Conservation (phyloP, 2,888 invertebrate species). For the Drosophila mimica region DNA sequence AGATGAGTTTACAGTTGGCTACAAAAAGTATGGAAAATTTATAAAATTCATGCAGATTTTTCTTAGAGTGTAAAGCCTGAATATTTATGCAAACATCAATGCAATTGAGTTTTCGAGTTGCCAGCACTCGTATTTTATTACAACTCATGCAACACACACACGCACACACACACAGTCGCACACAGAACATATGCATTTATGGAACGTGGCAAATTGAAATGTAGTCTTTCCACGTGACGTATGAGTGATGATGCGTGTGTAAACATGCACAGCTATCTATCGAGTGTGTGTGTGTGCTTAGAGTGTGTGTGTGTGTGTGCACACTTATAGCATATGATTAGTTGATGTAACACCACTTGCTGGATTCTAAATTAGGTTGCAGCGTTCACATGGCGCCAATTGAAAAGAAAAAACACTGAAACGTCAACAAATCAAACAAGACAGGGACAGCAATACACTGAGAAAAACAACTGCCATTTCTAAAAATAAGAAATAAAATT, state of each 20-base stretch:
- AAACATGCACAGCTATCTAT: slow-evolving; percentile 34
- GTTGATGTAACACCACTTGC: slow-evolving; percentile 68
- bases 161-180: slow-evolving; percentile 16
- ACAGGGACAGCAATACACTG: slow-evolving; percentile 13
- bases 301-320: slow-evolving; percentile 10
- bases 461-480: not conserved
- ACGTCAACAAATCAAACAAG: slow-evolving; percentile 64
- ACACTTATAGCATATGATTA: slow-evolving; percentile 67
- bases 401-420: slow-evolving; percentile 32
- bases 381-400: slow-evolving; percentile 69
- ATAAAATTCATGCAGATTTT: fast-evolving
- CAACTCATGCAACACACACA: slow-evolving; percentile 46
- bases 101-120: slow-evolving; percentile 68
- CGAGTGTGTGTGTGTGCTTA: not conserved
- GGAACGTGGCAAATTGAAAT: slow-evolving; percentile 60
- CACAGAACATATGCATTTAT: slow-evolving; percentile 3
- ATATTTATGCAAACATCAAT: slow-evolving; percentile 80
- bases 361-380: slow-evolving; percentile 76
- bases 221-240: slow-evolving; percentile 74
- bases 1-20: not conserved
- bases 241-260: slow-evolving; percentile 76
- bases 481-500: not conserved
- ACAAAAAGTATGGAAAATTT: not conserved
- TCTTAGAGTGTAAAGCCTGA: slow-evolving; percentile 26
- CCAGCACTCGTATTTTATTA: slow-evolving; percentile 59